Evolutionary conservation across 2,797 vertebrate species (phyloP), one percentile per base, ranked within the genome.

Genomic region (Melanogrammus aeglefinus): DNA sequence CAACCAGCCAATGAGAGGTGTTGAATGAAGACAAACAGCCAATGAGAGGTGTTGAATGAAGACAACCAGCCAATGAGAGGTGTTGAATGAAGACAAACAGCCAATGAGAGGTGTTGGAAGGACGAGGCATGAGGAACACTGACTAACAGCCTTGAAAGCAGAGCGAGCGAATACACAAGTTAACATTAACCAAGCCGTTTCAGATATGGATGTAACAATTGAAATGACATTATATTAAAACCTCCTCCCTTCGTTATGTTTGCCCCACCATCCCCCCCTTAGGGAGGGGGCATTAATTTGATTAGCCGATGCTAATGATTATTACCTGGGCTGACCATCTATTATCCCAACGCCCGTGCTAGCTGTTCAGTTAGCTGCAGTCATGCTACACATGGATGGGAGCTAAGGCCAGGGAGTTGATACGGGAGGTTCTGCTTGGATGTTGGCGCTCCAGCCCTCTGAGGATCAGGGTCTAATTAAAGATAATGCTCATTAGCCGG

Each of bases 391-490:
- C 24, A 33, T 31, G 16, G 24, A 24, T 31, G 16, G 24, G 16
- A 21, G 29, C 75, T 27, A 70, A 9, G 6, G 36, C 18, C 70
- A 29, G 36, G 76, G 31, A 86, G 86, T 85, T 86, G 85, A 88
- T 76, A 16, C 70, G 8, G 13, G 27, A 1, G 82, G 82, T 86
- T 89, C 87, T 85, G 24, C 75, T 81, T 51, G 75, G 80, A 83
- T 90, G 87, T 81, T 87, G 90, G 83, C 86, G 87, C 88, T 88
- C 90, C 88, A 77, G 80, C 81, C 87, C 83, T 88, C 35, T 0
- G 86, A 84, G 91, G 82, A 81, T 85, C 88, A 87, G 84, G 78
- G 86, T 92, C 92, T 94, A 93, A 94, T 93, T 91, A 92, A 91
- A 90, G 85, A 88, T 72, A 72, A 78, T 87, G 77, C 88, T 93